Evolutionary conservation across 2,797 vertebrate species (phyloP).

Genomic region (Periophthalmus magnuspinnatus): DNA sequence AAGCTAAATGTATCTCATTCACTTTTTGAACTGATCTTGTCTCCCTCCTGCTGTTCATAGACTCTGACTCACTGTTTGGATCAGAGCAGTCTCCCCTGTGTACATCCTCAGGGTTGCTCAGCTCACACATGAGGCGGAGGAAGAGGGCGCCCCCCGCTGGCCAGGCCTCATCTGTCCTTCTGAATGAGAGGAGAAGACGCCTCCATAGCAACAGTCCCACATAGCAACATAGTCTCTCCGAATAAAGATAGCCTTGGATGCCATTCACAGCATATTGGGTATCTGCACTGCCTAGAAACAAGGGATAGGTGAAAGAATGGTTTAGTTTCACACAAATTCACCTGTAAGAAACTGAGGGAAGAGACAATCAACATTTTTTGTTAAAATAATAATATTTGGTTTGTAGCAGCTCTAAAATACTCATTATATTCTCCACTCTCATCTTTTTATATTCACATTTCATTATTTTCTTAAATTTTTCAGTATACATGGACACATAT

Average conservation of each 20-base stretch:
- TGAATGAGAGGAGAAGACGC: conserved; percentile 51
- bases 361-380: not conserved
- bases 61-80: conserved; percentile 46
- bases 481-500: too few relatives aligned
- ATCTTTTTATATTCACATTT: too few relatives aligned
- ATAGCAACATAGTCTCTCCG: conserved; percentile 78
- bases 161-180: conserved; percentile 56
- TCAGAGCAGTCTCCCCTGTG: conserved; percentile 30
- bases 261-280: conserved; percentile 49
- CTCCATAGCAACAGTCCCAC: conserved; percentile 83
- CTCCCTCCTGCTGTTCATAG: conserved; percentile 15
- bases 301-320: conserved; percentile 28
- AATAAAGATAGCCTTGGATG: conserved; percentile 69
- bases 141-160: conserved; percentile 77
- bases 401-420: not conserved
- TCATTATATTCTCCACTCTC: too few relatives aligned
- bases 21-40: conserved; percentile 27
- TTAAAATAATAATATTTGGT: not conserved
- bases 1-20: conserved; percentile 4
- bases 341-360: not conserved
- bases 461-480: too few relatives aligned
- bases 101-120: conserved; percentile 38
- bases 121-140: conserved; percentile 48
- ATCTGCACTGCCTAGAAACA: conserved; percentile 45
- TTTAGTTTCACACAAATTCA: conserved; percentile 8